phyloP scores from a whole-genome alignment of 2,797 vertebrate species.

The Lacerta agilis region DNA sequence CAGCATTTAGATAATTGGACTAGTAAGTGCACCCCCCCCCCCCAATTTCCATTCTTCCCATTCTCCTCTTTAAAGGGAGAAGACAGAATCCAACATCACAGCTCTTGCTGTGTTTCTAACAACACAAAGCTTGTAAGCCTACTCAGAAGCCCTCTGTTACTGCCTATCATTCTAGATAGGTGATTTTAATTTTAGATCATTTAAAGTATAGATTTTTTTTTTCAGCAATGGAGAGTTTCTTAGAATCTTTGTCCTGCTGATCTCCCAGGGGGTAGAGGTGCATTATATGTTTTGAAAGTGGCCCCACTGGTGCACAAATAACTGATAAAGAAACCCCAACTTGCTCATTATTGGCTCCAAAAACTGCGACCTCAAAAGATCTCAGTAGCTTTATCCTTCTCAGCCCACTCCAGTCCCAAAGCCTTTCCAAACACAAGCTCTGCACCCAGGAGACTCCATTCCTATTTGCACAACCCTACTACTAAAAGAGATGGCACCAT shows the following conservation, averaged over 20 bases:
- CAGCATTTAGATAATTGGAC: background rate
- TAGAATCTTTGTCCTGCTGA: background rate
- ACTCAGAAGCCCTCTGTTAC: background rate
- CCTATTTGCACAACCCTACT: background rate
- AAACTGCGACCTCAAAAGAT: background rate
- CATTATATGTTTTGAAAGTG: background rate
- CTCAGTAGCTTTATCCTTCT: background rate
- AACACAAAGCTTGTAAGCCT: background rate
- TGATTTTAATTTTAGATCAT: background rate
- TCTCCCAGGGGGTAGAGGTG: background rate
- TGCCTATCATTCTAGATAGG: background rate
- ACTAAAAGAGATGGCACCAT: background rate
- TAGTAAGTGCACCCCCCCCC: background rate
- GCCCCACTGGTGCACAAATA: background rate
- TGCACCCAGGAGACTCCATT: background rate
- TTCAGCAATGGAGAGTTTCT: background rate
- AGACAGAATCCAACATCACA: background rate
- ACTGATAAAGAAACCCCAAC: background rate
- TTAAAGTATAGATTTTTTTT: background rate
- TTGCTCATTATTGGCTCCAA: too few species aligned
- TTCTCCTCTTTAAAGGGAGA: background rate
- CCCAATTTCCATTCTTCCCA: background rate
- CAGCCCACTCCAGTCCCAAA: background rate
- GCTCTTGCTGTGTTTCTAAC: background rate
- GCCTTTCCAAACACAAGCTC: background rate